Evolutionary conservation across 2,888 invertebrate genomes (phyloP), one percentile per base, ranked within the genome.

Genomic region (Drosophila fungiperda): DNA sequence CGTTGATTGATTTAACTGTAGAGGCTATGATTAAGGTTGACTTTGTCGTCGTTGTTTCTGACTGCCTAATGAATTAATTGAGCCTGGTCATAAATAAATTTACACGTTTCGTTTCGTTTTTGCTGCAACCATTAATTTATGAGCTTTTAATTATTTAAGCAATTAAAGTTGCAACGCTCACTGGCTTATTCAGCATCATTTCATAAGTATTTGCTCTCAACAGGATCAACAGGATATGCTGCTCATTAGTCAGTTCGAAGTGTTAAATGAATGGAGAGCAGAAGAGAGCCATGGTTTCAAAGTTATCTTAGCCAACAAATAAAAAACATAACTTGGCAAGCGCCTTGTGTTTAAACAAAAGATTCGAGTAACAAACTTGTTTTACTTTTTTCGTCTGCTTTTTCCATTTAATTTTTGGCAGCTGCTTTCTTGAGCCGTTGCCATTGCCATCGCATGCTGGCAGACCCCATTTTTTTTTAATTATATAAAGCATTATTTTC

Each of bases 191-290:
- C 40, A 50, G 70, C 73, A 69, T 40, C 70, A 45, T 45, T 45
- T 45, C 15, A 75, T 83, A 81, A 81, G 86, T 86, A 83, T 83
- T 72, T 78, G 64, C 84, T 75, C 45, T 57, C 74, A 82, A 80
- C 90, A 85, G 86, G 88, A 88, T 88, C 82, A 79, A 86, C 90
- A 87, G 87, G 87, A 87, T 87, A 87, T 90, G 80, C 83, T 86
- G 73, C 71, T 86, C 87, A 90, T 89, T 86, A 86, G 90, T 83
- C 84, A 82, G 84, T 73, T 60, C 60, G 73, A 82, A 82, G 89
- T 83, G 73, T 79, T 78, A 80, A 88, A 75, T 86, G 87, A 76
- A 64, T 23, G 62, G 15, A 59, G 78, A 35, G 7, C 20, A 20
- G 12, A 33, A 35, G 3, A 3, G 29, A 40, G 26, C 12, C 58